Evolutionary conservation across 2,888 invertebrate species (phyloP), one percentile per base, ranked within the genome.

Genomic region (Erebia epiphron): DNA sequence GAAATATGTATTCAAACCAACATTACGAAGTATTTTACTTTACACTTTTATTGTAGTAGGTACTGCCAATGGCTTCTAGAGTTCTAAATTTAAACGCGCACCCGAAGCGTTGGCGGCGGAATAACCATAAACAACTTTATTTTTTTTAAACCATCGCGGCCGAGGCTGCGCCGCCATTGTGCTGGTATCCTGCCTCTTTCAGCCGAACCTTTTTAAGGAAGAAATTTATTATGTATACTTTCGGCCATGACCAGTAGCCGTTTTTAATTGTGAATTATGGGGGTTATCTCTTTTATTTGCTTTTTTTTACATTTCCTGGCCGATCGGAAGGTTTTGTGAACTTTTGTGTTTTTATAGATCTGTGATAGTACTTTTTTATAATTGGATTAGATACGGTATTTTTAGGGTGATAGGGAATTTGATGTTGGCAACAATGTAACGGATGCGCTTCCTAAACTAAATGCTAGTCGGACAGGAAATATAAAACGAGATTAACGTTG

Each of bases 191-290:
- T 92, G 92, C 86, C 86, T 91, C 90, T 92, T 92, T 91, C 91
- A 91, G 86, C 83, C 88, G 83, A 81, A 84, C 85, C 92, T 93
- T 93, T 92, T 92, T 91, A 92, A 85, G 85, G 86, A 86, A 90
- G 88, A 92, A 88, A 92, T 93, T 93, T 92, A 92, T 92, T 89
- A 91, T 91, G 86, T 92, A 88, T 87, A 87, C 88, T 88, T 89
- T 91, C 85, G 88, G 87, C 84, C 91, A 90, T 93, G 90, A 90
- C 92, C 92, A 89, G 92, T 93, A 93, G 92, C 93, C 81, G 88
- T 79, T 86, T 91, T 89, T 92, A 92, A 93, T 93, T 93, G 92
- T 93, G 92, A 93, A 89, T 88, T 92, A 93, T 92, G 92, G 85
- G 85, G 86, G 85, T 87, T 84, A 83, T 78, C 76, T 80, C 83